These are phyloP conservation scores for Hippocampus kuda DNA, from an alignment of 2,797 vertebrate species.

Conservation along the genomic window DNA sequence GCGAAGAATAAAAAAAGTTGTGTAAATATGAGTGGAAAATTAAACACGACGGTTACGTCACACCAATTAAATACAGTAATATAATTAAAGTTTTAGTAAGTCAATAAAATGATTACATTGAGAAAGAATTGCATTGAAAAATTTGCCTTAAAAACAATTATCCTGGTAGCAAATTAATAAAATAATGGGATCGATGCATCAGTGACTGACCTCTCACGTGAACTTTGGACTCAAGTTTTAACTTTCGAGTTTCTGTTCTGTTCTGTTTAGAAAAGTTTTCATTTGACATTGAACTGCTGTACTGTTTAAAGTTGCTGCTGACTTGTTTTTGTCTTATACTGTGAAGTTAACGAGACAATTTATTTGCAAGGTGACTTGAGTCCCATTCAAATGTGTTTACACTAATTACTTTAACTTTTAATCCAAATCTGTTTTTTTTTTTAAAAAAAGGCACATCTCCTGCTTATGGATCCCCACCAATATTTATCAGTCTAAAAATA, in stretches of 20 bases:
- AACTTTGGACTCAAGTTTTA: not conserved
- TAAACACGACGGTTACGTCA: too few relatives aligned
- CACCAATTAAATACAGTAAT: too few relatives aligned
- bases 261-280: not conserved
- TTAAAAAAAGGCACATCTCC: not conserved
- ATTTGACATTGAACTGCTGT: not conserved
- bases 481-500: not conserved
- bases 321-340: not conserved
- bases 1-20: too few relatives aligned
- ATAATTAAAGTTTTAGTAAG: too few relatives aligned
- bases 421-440: not conserved
- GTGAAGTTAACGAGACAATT: not conserved
- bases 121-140: not conserved
- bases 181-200: too few relatives aligned
- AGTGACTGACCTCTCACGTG: too few relatives aligned
- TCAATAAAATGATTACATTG: not conserved
- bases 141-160: too few relatives aligned
- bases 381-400: not conserved
- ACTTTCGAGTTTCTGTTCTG: not conserved
- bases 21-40: too few relatives aligned
- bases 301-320: not conserved
- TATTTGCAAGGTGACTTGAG: not conserved
- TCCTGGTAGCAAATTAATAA: too few relatives aligned
- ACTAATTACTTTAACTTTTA: not conserved
- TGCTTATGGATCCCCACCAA: not conserved